Evolutionary conservation across 2,113 vertebrate species (phyloP), one percentile per base, ranked within the genome.

Genomic region (Polypterus bichir): DNA sequence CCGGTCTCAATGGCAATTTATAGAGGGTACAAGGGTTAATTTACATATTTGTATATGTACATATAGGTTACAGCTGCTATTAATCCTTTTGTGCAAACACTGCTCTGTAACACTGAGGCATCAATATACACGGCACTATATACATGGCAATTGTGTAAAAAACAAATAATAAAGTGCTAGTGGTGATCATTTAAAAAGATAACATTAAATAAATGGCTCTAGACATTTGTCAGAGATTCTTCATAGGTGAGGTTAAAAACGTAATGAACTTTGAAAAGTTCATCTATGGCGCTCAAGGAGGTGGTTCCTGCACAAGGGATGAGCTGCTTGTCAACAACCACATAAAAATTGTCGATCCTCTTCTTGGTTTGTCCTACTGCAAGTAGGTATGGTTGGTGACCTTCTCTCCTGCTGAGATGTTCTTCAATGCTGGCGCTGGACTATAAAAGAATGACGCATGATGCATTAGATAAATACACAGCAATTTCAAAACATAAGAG

Each of bases 271-370:
- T 61, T 61, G 47, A 61, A 61, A 6, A 61, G 59, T 61, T 61
- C 59, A 61, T 61, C 48, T 4, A 44, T 48, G 9, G 48, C 59
- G 52, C 9, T 48, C 46, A 61, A 49, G 47, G 48, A 61, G 2
- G 27, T 27, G 27, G 27, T 27, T 27, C 27, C 27, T 9, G 7
- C 60, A 62, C 60, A 62, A 62, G 60, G 49, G 49, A 62, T 62
- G 49, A 52, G 60, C n/a, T 62, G 48, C 49, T 62, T 62, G 11
- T 62, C 49, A n/a, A 62, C 27, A 62, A 44, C 60, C 49, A 62
- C 48, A 52, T 9, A 46, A 10, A 62, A 62, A 44, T 52, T 51
- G 49, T 62, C 49, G 6, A 53, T 62, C 49, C 48, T 49, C 27
- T 27, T 27, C 27, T 27, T 27, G 47, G 48, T 5, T 61, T 49